phyloP scores from a whole-genome alignment of 2,888 invertebrate species.

The Amphipoea lucens region DNA sequence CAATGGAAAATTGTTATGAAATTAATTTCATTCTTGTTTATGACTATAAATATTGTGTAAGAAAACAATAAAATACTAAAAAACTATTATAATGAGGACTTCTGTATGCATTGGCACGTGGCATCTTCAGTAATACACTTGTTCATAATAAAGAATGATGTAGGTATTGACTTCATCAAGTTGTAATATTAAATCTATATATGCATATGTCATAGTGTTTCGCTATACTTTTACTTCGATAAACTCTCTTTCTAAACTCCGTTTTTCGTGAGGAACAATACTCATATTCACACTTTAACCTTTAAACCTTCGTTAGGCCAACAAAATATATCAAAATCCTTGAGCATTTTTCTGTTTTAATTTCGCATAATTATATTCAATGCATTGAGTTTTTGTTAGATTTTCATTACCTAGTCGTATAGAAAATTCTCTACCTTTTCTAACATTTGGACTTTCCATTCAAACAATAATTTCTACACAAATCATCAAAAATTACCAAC shows the following conservation, averaged over 20 bases:
- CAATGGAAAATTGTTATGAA: neutral
- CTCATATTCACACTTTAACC: neutral
- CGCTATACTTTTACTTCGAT: neutral
- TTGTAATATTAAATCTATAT: neutral
- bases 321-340: neutral
- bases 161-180: neutral
- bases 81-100: slow-evolving; percentile 6
- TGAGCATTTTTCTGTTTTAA: neutral
- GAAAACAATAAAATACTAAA: neutral
- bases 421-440: neutral
- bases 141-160: slow-evolving; percentile 9
- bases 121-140: neutral
- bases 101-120: slow-evolving; percentile 26
- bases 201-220: neutral
- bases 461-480: neutral
- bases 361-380: neutral
- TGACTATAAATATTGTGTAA: neutral
- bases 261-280: neutral
- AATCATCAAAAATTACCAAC: slow-evolving; percentile 34
- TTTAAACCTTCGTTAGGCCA: neutral
- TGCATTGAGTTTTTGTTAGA: neutral
- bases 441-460: neutral
- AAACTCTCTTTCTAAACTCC: neutral
- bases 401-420: neutral
- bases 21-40: slow-evolving; percentile 16